Conservation (phyloP, 2,888 invertebrate genomes). For the Pristionchus maxplancki region DNA sequence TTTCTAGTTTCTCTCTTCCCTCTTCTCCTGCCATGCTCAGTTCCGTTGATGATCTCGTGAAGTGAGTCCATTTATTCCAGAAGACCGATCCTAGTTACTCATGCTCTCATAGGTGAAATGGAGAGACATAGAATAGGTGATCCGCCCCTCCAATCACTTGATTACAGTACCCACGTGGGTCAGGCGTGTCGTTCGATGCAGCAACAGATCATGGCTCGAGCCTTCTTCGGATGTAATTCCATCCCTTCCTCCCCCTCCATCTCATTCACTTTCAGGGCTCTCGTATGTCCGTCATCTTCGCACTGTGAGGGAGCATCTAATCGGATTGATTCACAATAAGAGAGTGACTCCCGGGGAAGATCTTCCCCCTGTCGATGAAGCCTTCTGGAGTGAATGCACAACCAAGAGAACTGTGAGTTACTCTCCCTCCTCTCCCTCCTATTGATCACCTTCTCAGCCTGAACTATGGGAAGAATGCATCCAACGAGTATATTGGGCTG, state of each 20-base stretch:
- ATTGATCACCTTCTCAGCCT: conserved; percentile 59
- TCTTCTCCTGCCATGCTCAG: conserved; percentile 66
- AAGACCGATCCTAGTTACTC: too few relatives aligned
- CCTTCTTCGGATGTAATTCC: conserved; percentile 90
- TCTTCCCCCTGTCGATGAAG: conserved; percentile 66
- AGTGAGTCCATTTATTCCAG: conserved; percentile 56
- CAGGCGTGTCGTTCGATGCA: conserved; percentile 95
- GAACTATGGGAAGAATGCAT: conserved; percentile 85
- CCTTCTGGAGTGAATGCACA: conserved; percentile 71
- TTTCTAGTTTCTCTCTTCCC: conserved; percentile 68
- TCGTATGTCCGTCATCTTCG: conserved; percentile 91
- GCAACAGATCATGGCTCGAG: conserved; percentile 93
- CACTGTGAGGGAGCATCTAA: conserved; percentile 92
- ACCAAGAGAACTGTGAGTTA: conserved; percentile 58
- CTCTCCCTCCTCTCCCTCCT: neutral
- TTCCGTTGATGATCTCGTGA: conserved; percentile 65
- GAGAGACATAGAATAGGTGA: neutral
- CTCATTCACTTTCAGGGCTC: conserved; percentile 81
- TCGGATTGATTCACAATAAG: conserved; percentile 87
- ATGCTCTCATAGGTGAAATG: too few relatives aligned
- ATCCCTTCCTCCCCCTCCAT: neutral
- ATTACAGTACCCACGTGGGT: conserved; percentile 82
- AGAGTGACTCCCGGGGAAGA: conserved; percentile 45
- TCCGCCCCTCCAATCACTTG: too few relatives aligned
- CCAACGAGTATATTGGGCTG: conserved; percentile 89